Evolutionary conservation across 2,113 vertebrate genomes (phyloP), one percentile per base, ranked within the genome.

Genomic region (Neogobius melanostomus): DNA sequence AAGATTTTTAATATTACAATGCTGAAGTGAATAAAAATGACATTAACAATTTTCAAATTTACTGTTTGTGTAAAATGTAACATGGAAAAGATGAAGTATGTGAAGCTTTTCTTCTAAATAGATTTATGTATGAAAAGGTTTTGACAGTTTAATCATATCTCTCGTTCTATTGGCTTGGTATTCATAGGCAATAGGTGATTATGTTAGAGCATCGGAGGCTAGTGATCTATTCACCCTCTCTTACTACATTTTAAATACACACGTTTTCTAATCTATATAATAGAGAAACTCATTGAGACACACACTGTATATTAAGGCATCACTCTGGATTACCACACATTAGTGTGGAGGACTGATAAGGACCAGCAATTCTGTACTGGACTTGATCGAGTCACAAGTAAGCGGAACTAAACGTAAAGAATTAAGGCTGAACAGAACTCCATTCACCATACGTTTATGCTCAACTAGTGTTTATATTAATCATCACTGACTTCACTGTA

Each of bases 141-240:
- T 15, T 59, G 28, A 44, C 70, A 21, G 57, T 15, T 54, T 64
- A 14, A 68, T 17, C 63, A 86, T 76, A 87, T 84, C 75, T 72
- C 73, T 75, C 84, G 75, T 85, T 80, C 71, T 82, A 86, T 84
- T 91, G 88, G 87, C 91, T 92, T 68, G 88, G 87, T 91, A 91
- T 91, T 94, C 92, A 91, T 84, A 88, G 12, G 28, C 7, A 84
- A 92, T 84, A 90, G 87, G 81, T 92, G 68, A 74, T 73, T 54
- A 74, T 71, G 68, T 79, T 74, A 47, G 74, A 66, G 76, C 60
- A 66, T 75, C 54, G 74, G 21, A 72, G 76, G 71, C 51, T 68
- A 76, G 68, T 65, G 74, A 46, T 74, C 62, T 28, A 66, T 75
- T 74, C 70, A 73, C 44, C 72, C 60, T 68, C 36, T 82, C 16